A percentile compares a stretch with the other conserved stretches of the same genome.
phyloP scores from a whole-genome alignment of 64 coral and sea anemone species.

The Actinia tenebrosa region DNA sequence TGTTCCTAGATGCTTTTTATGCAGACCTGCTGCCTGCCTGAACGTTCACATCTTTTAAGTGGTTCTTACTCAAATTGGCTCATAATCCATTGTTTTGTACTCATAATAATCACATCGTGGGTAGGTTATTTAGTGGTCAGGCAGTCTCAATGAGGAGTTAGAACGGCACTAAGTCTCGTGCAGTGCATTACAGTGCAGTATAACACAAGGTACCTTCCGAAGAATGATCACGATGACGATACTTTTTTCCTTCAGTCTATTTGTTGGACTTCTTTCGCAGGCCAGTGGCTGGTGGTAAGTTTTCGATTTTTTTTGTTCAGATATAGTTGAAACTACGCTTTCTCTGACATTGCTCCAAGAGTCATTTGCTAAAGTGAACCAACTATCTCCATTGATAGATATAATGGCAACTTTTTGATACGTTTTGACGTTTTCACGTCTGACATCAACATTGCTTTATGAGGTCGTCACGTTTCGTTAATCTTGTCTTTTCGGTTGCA shows the following conservation, averaged over 20 bases:
- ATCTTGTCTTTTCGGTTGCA: background rate
- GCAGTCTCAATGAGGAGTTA: slow-evolving; percentile 34
- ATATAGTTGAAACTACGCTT: background rate
- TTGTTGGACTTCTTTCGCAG: background rate
- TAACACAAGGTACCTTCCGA: background rate
- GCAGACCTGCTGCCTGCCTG: slow-evolving; percentile 74
- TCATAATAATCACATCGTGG: slow-evolving; percentile 55
- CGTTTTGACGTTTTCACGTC: no score
- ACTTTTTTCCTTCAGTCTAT: background rate
- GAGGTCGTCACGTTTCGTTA: background rate
- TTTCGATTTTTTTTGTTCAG: background rate
- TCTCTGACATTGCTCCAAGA: background rate
- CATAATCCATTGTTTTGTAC: slow-evolving; percentile 84
- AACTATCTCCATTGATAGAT: no score
- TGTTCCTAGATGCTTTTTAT: slow-evolving; percentile 52
- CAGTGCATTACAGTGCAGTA: background rate
- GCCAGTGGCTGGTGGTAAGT: background rate
- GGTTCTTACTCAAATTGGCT: slow-evolving; percentile 54
- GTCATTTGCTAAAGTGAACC: background rate
- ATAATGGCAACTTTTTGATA: no score
- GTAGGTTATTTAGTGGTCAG: slow-evolving; percentile 51
- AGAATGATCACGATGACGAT: background rate
- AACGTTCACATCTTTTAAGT: slow-evolving; percentile 68
- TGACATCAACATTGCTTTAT: background rate
- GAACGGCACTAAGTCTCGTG: background rate